These are phyloP conservation scores for Chrysomela aeneicollis DNA, from an alignment of 2,888 invertebrate genomes.

Conservation along the genomic window DNA sequence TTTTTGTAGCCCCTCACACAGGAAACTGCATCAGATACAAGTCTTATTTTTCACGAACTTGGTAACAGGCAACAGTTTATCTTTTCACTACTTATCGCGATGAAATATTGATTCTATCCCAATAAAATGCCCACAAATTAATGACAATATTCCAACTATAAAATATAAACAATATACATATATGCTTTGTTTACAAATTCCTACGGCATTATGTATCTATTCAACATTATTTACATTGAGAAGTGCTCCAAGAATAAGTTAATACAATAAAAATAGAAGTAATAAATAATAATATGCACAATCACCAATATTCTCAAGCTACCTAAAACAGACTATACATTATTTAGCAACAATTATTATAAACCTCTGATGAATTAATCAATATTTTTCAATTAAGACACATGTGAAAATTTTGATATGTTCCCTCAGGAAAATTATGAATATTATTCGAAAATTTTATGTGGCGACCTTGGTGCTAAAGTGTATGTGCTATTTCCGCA, in stretches of 20 bases:
- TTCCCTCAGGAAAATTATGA: neutral
- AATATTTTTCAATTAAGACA: neutral
- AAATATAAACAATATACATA: too few species aligned
- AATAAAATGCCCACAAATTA: neutral
- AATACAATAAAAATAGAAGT: neutral
- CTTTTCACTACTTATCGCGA: neutral
- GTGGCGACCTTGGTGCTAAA: neutral
- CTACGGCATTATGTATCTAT: neutral
- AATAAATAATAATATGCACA: neutral
- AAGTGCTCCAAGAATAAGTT: neutral
- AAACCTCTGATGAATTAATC: neutral
- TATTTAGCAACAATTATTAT: neutral
- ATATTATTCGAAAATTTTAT: neutral
- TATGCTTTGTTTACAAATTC: too few species aligned
- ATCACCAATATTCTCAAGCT: neutral
- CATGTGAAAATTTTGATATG: neutral
- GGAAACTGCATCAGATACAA: constrained; percentile 12
- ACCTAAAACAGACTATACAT: neutral
- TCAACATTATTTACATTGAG: neutral
- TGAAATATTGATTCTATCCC: neutral
- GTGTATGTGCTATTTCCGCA: too few species aligned
- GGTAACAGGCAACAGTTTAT: neutral
- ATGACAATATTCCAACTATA: too few species aligned
- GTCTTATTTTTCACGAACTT: neutral
- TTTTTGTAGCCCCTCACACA: constrained; percentile 49